Evolutionary conservation across 2,113 vertebrate species (phyloP).

Genomic region (Raja brachyura): DNA sequence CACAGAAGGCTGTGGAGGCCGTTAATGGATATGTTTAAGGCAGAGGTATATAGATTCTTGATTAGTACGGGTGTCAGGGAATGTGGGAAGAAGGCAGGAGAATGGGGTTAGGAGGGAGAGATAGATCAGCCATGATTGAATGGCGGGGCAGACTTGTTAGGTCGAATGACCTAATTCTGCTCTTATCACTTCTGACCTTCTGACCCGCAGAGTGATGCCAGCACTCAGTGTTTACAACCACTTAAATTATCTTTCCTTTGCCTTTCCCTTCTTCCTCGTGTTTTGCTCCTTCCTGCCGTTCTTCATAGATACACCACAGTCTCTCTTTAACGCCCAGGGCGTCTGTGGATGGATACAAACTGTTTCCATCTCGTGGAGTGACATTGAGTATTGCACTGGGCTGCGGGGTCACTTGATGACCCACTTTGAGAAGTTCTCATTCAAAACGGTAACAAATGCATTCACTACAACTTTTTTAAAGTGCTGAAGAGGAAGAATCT

Average conservation of each 20-base stretch:
- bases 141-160: too few species aligned
- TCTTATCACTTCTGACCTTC: too few species aligned
- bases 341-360: background rate
- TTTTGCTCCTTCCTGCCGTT: background rate
- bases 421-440: background rate
- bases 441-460: background rate
- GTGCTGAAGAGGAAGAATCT: constrained; percentile 14
- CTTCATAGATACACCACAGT: background rate
- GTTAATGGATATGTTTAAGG: too few species aligned
- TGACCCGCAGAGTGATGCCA: too few species aligned
- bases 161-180: too few species aligned
- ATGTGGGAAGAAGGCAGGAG: too few species aligned
- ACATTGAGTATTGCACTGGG: background rate
- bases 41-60: too few species aligned
- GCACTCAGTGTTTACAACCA: too few species aligned
- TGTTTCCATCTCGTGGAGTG: background rate
- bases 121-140: too few species aligned
- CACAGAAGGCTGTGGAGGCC: too few species aligned
- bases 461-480: background rate
- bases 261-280: background rate
- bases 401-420: background rate
- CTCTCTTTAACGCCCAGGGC: background rate
- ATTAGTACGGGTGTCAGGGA: too few species aligned
- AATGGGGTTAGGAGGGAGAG: too few species aligned
- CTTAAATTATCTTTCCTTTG: background rate